Conservation (phyloP, 2,888 invertebrate genomes). For the Eristalis tenax region DNA sequence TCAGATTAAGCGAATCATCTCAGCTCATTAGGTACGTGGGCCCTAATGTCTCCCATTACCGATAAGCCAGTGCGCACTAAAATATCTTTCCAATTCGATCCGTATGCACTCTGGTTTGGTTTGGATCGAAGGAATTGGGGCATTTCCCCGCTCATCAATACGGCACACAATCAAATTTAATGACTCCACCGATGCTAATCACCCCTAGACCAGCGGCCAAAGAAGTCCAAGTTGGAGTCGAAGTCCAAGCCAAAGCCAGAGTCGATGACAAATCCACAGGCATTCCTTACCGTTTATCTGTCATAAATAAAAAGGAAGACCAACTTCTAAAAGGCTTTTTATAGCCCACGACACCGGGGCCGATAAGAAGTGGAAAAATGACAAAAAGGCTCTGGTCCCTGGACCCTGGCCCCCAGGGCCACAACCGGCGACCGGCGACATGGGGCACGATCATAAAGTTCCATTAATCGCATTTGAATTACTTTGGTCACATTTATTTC, state of each 20-base stretch:
- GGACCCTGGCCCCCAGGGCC: constrained; percentile 40
- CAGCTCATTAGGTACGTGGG: not conserved
- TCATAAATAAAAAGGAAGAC: constrained; percentile 70
- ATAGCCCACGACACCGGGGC: constrained; percentile 61
- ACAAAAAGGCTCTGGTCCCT: constrained; percentile 66
- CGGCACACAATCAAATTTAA: constrained; percentile 44
- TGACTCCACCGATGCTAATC: constrained; percentile 52
- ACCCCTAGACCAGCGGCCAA: not conserved
- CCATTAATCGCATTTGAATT: constrained; percentile 80
- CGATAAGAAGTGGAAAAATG: constrained; percentile 71
- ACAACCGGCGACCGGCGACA: not conserved
- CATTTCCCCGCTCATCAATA: not conserved
- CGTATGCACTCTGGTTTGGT: not conserved
- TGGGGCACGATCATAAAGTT: constrained; percentile 75
- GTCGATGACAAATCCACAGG: constrained; percentile 28
- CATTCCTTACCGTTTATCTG: constrained; percentile 56
- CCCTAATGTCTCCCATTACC: not conserved
- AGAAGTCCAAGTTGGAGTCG: not conserved
- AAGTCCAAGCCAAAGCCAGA: not conserved
- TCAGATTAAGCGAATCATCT: not conserved
- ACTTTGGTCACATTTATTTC: constrained; percentile 75
- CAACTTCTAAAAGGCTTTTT: constrained; percentile 71
- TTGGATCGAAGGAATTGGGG: constrained; percentile 5
- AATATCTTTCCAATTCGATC: not conserved
- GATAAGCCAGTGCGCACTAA: not conserved